A percentile compares a stretch with the other conserved stretches of the same genome.
Conservation (phyloP, 1,140 invertebrate species). For the Aphidius ervi region DNA sequence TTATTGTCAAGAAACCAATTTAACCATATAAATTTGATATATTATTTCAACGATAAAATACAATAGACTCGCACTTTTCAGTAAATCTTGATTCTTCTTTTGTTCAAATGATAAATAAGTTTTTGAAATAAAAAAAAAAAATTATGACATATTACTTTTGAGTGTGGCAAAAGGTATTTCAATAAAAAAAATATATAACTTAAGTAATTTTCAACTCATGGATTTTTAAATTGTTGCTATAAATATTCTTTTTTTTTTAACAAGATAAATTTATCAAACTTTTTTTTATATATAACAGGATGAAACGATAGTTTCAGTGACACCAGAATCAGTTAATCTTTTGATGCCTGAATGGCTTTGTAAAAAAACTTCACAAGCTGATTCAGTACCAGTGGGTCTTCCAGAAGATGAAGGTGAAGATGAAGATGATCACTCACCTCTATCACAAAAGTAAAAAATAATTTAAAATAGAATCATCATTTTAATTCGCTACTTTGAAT, state of each 20-base stretch:
- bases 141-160: too few relatives aligned
- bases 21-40: too few relatives aligned
- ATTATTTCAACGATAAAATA: too few relatives aligned
- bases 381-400: neutral
- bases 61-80: too few relatives aligned
- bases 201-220: too few relatives aligned
- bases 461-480: neutral
- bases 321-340: slow-evolving; percentile 22
- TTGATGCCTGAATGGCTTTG: slow-evolving; percentile 25
- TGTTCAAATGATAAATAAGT: too few relatives aligned
- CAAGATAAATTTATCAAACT: neutral
- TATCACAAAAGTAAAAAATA: neutral
- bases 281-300: slow-evolving; percentile 19
- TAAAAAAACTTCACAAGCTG: slow-evolving; percentile 2
- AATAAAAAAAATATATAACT: too few relatives aligned
- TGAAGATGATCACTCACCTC: too few relatives aligned
- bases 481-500: neutral
- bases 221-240: neutral
- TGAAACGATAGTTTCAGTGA: slow-evolving; percentile 24
- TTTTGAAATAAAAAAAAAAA: too few relatives aligned
- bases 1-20: too few relatives aligned
- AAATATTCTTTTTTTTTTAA: neutral
- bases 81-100: too few relatives aligned
- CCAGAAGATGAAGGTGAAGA: neutral
- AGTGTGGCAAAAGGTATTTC: too few relatives aligned